Conservation (phyloP, 30 jellyfish, hydroid and myxozoan genomes). For the Pseudorhiza aurosa region DNA sequence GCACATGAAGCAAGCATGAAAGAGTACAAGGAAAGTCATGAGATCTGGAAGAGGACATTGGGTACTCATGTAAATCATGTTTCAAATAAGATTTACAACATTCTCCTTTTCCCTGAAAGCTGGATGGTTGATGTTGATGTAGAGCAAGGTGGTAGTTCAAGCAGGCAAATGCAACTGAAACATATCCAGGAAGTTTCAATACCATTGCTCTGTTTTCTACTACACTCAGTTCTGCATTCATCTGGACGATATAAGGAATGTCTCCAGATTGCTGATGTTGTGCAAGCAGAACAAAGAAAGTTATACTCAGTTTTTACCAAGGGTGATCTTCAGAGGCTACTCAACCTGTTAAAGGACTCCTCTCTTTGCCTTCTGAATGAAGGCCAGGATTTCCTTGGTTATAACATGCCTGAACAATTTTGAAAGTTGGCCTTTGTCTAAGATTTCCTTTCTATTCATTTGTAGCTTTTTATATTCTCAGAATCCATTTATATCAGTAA, state of each 20-base stretch:
- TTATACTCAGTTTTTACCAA: conserved; percentile 65
- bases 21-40: conserved; percentile 50
- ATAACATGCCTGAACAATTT: conserved; percentile 16
- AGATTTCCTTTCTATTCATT: too few species aligned
- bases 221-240: conserved; percentile 77
- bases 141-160: background rate
- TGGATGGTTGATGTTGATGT: conserved; percentile 82
- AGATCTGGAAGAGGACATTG: conserved; percentile 54
- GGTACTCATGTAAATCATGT: conserved; percentile 53
- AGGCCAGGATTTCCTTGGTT: conserved; percentile 73
- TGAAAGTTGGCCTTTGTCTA: background rate
- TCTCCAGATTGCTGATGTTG: conserved; percentile 75
- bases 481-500: too few species aligned
- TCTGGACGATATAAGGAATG: conserved; percentile 71
- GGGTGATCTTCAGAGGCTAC: conserved; percentile 72
- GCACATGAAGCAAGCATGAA: conserved; percentile 75
- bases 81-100: conserved; percentile 81
- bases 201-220: conserved; percentile 79
- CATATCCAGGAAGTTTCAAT: conserved; percentile 76
- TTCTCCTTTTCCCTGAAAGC: conserved; percentile 89
- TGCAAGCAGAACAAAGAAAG: conserved; percentile 67
- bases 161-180: conserved; percentile 62
- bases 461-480: too few species aligned
- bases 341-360: conserved; percentile 69
- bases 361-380: conserved; percentile 65